Evolutionary conservation across 2,113 vertebrate genomes (phyloP), one percentile per base, ranked within the genome.

Genomic region (Meleagris gallopavo): DNA sequence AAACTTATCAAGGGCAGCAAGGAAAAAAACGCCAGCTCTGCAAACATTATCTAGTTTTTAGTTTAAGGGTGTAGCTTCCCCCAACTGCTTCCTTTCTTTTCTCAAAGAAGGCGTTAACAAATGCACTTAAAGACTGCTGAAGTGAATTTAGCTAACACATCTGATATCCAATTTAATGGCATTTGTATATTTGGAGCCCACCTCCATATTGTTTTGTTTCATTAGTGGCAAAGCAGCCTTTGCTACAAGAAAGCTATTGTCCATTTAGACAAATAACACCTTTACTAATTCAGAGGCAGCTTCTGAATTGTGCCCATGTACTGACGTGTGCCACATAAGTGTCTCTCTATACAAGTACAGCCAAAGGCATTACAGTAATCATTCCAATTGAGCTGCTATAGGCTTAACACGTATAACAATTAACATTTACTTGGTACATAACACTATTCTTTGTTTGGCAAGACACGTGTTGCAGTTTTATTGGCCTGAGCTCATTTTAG

Each of bases 61-160:
- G 57, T 74, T 72, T 50, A 62, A 95, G 88, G 93, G 93, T 87
- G 95, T 95, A 96, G 86, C 83, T 94, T 97, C 79, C 83, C 93
- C 29, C 34, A 60, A 80, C 45, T 2, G 80, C 45, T 95, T 96
- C 90, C 94, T 95, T 93, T 91, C 87, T 77, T 74, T 83, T 92
- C 86, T 86, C 64, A n/a, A 66, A 72, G 34, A 66, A 46, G 57
- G 52, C 55, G 88, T 84, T 77, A 19, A 2, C 32, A 66, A 64
- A 85, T 79, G 58, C 21, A 61, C 40, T 94, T 78, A 55, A 77
- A 66, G 55, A 73, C 48, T 82, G 15, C 58, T 60, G 8, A 72
- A 89, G 25, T 60, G 67, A 75, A 19, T 86, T n/a, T 41, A 50
- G 34, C 41, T 76, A 80, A 71, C 41, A 61, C 29, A 18, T 95